Evolutionary conservation across 2,113 vertebrate species (phyloP), one percentile per base, ranked within the genome.

Genomic region (Rhagologus leucostigma): DNA sequence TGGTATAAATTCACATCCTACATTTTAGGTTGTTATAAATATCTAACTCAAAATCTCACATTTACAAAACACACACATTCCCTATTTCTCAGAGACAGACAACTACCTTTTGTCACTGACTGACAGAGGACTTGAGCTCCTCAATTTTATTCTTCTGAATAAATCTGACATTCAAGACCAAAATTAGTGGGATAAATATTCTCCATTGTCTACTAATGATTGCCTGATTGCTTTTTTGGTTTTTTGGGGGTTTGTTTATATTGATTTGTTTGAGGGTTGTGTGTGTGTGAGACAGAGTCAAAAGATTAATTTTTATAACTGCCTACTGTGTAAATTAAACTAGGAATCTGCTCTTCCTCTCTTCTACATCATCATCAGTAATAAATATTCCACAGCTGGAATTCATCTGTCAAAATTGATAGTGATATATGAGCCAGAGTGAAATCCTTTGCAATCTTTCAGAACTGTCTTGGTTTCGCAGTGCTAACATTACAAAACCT

Each of bases 341-440:
- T 37, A 57, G 10, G 23, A 89, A 71, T 63, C 27, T 89, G 11
- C 3, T 91, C 30, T 91, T 90, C 52, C 16, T 89, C 10, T 80
- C 29, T 64, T 37, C 47, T 89, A 50, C 13, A 30, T 79, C 10
- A 0, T 67, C 37, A 77, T 35, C 53, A 69, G 53, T 57, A 93
- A 85, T 69, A 95, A 79, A 82, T 76, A 73, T 35, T 80, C n/a
- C 85, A 46, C 75, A 90, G 8, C 27, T 80, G 46, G 62, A 93
- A 83, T 85, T 91, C 24, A 44, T 77, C 56, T 87, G 41, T 49
- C 33, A 59, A 35, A 4, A 77, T 83, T 69, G 16, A 35, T 44
- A 19, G 42, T 41, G 21, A 88, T 91, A 62, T 24, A 77, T 55
- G 33, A 87, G 32, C 23, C 16, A 83, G 41, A 94, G 35, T 56